Evolutionary conservation across 30 jellyfish, hydroid and myxozoan species (phyloP).

Genomic region (Clytia hemisphaerica): DNA sequence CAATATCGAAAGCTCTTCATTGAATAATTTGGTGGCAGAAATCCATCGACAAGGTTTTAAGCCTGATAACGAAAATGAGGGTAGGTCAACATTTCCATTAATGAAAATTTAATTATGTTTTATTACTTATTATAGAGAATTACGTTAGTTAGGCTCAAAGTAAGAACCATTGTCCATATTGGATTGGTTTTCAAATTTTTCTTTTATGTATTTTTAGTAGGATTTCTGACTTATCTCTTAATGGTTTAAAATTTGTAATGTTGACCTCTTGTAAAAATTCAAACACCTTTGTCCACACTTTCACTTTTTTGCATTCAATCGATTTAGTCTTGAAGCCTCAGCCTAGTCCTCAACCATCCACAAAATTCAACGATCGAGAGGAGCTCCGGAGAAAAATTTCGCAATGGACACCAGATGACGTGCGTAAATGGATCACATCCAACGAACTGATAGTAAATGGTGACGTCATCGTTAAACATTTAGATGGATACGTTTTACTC

Average conservation of each 20-base stretch:
- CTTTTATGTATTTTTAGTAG: too few relatives aligned
- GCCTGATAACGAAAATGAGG: too few relatives aligned
- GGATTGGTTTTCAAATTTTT: too few relatives aligned
- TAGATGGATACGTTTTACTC: not conserved
- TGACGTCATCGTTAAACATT: not conserved
- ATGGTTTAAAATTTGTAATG: too few relatives aligned
- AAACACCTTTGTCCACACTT: too few relatives aligned
- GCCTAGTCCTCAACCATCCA: not conserved
- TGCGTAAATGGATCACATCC: not conserved
- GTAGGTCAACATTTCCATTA: too few relatives aligned
- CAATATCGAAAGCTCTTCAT: constrained; percentile 10
- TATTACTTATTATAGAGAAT: too few relatives aligned
- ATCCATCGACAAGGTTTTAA: not conserved
- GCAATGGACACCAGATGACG: constrained; percentile 1
- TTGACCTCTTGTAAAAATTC: too few relatives aligned
- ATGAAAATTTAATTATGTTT: not conserved
- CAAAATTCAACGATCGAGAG: not conserved
- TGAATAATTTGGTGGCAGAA: constrained; percentile 33
- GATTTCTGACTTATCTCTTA: too few relatives aligned
- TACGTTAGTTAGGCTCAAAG: too few relatives aligned
- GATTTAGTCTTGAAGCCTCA: not conserved
- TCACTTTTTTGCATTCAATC: not conserved
- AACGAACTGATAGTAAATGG: not conserved
- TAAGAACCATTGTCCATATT: too few relatives aligned
- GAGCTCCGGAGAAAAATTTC: not conserved